phyloP scores from a whole-genome alignment of 1,140 invertebrate genomes.

The Brachionus manjavacas region DNA sequence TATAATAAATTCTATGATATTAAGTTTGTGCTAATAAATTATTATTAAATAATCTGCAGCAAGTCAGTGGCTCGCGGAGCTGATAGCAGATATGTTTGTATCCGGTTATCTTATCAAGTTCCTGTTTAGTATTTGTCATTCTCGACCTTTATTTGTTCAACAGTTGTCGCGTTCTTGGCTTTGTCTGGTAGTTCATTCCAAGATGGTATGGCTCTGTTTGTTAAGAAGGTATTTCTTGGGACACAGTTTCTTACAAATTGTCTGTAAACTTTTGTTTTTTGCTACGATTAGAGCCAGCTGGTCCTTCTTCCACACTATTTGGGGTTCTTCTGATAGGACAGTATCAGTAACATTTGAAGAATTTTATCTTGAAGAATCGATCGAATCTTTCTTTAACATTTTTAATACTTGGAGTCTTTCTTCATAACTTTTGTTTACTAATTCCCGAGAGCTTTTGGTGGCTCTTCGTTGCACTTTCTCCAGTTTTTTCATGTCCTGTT shows the following conservation, averaged over 20 bases:
- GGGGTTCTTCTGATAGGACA: constrained; percentile 57
- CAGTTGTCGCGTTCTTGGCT: too few relatives aligned
- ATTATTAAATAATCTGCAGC: too few relatives aligned
- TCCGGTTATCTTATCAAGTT: too few relatives aligned
- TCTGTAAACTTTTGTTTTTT: not conserved
- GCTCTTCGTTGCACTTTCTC: not conserved
- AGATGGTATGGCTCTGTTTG: not conserved
- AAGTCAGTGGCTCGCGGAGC: too few relatives aligned
- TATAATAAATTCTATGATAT: too few relatives aligned
- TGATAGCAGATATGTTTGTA: too few relatives aligned
- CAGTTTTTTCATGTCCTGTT: not conserved
- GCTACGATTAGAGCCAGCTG: not conserved
- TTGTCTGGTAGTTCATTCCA: too few relatives aligned
- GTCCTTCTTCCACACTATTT: not conserved
- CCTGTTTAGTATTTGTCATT: too few relatives aligned
- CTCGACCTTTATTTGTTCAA: not conserved
- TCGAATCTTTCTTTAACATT: not conserved
- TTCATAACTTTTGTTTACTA: not conserved
- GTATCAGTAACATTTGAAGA: not conserved
- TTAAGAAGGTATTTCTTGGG: not conserved
- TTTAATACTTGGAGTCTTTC: too few relatives aligned
- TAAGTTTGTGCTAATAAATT: too few relatives aligned
- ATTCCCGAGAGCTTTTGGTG: not conserved
- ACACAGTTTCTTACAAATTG: not conserved
- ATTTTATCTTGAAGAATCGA: not conserved